A percentile compares a stretch with the other conserved stretches of the same genome.
phyloP scores from a whole-genome alignment of 2,113 vertebrate species.

The Mungos mungo region DNA sequence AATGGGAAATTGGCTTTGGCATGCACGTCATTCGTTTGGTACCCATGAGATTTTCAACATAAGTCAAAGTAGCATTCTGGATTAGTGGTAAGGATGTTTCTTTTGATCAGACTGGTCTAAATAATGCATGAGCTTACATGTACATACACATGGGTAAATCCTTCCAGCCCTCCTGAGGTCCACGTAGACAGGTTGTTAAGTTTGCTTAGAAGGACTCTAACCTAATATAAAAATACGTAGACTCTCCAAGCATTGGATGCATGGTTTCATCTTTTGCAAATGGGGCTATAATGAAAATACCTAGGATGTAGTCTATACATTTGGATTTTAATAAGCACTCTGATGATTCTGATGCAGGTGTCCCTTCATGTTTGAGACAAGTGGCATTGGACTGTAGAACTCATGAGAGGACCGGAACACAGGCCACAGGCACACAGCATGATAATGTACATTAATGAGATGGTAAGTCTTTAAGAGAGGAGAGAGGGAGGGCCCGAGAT shows the following conservation, averaged over 20 bases:
- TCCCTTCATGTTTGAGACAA: background rate
- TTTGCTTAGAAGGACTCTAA: slow-evolving; percentile 66
- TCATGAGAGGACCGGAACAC: background rate
- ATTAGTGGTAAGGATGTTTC: slow-evolving; percentile 74
- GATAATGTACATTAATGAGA: background rate
- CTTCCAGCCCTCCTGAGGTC: slow-evolving; percentile 32
- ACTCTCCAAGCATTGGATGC: slow-evolving; percentile 65
- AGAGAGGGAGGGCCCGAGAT: background rate
- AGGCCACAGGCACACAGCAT: background rate
- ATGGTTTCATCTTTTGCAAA: slow-evolving; percentile 61
- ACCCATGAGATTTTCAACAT: slow-evolving; percentile 72
- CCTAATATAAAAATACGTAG: slow-evolving; percentile 66
- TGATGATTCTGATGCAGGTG: background rate
- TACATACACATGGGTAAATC: slow-evolving; percentile 68
- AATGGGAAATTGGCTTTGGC: slow-evolving; percentile 72
- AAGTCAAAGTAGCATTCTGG: slow-evolving; percentile 70
- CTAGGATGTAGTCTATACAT: background rate
- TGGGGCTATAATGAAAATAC: background rate
- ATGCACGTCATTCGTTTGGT: slow-evolving; percentile 74
- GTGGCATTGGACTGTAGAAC: background rate
- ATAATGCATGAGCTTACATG: slow-evolving; percentile 82
- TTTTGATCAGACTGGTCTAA: slow-evolving; percentile 80
- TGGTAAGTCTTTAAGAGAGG: background rate
- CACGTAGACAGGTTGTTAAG: slow-evolving; percentile 67
- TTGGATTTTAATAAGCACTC: background rate